These are phyloP conservation scores for Zosterops lateralis DNA, from an alignment of 2,113 vertebrate species.

Conservation along the genomic window DNA sequence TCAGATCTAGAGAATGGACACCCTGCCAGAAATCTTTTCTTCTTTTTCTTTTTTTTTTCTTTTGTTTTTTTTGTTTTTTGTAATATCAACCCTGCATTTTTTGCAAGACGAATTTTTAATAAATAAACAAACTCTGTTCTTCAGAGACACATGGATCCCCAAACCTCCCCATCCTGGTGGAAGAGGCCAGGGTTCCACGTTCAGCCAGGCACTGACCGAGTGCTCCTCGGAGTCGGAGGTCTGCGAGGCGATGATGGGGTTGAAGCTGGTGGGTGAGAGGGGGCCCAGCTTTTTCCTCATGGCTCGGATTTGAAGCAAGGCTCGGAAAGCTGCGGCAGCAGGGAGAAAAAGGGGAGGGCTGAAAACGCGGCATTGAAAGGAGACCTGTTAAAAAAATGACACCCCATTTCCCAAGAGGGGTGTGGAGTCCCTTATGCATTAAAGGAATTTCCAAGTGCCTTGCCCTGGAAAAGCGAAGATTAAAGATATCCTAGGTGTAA, in stretches of 20 bases:
- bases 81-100: not conserved
- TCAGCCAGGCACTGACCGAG: slow-evolving; percentile 76
- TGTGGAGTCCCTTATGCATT: too few species aligned
- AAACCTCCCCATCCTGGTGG: not conserved
- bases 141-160: fast-evolving
- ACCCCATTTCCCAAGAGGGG: not conserved
- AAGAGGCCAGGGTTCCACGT: not conserved
- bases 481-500: too few species aligned
- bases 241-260: slow-evolving; percentile 92
- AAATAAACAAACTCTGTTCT: not conserved
- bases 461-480: too few species aligned
- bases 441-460: too few species aligned
- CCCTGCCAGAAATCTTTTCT: fast-evolving
- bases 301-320: slow-evolving; percentile 95
- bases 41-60: not conserved
- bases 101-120: not conserved
- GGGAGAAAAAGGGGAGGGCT: not conserved
- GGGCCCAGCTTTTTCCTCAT: slow-evolving; percentile 95
- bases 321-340: slow-evolving; percentile 83
- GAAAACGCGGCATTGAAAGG: not conserved
- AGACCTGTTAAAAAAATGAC: not conserved
- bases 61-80: not conserved
- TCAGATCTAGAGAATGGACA: not conserved
- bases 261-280: slow-evolving; percentile 85
- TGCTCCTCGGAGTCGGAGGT: slow-evolving; percentile 94